These are phyloP conservation scores for Loripinus fragilis DNA, from an alignment of 2,888 invertebrate genomes.

Conservation along the genomic window DNA sequence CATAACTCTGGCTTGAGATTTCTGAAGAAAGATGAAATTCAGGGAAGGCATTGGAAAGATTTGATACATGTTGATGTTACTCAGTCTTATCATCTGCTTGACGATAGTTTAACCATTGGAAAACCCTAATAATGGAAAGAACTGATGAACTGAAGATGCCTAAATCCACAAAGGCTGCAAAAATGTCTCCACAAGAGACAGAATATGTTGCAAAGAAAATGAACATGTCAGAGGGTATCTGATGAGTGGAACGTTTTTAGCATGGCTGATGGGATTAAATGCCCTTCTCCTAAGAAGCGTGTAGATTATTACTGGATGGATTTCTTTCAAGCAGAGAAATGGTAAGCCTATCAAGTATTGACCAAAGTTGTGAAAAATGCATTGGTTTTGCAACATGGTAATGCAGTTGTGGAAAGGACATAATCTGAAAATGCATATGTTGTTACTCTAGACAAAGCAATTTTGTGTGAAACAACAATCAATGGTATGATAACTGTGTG, in stretches of 20 bases:
- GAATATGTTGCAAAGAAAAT: background rate
- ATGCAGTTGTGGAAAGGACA: too few species aligned
- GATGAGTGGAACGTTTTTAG: constrained; percentile 11
- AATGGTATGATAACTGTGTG: too few species aligned
- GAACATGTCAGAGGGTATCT: background rate
- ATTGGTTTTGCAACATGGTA: constrained; percentile 43
- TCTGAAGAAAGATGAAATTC: constrained; percentile 14
- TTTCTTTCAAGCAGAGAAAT: background rate
- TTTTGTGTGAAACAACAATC: too few species aligned
- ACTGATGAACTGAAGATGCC: constrained; percentile 19
- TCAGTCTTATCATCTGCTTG: constrained; percentile 23
- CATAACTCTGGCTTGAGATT: constrained; percentile 36
- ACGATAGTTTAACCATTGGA: constrained; percentile 32
- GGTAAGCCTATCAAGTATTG: background rate
- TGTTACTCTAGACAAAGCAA: too few species aligned
- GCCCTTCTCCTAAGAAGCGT: background rate
- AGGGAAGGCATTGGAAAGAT: constrained; percentile 14
- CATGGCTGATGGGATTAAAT: background rate
- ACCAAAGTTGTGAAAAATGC: constrained; percentile 26
- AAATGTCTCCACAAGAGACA: background rate
- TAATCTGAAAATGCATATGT: too few species aligned
- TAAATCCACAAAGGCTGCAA: background rate
- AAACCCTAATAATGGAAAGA: constrained; percentile 25
- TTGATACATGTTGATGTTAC: constrained; percentile 23
- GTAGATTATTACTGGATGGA: background rate